Conservation (phyloP, 2,113 vertebrate genomes). For the Neodon shergylaensis region DNA sequence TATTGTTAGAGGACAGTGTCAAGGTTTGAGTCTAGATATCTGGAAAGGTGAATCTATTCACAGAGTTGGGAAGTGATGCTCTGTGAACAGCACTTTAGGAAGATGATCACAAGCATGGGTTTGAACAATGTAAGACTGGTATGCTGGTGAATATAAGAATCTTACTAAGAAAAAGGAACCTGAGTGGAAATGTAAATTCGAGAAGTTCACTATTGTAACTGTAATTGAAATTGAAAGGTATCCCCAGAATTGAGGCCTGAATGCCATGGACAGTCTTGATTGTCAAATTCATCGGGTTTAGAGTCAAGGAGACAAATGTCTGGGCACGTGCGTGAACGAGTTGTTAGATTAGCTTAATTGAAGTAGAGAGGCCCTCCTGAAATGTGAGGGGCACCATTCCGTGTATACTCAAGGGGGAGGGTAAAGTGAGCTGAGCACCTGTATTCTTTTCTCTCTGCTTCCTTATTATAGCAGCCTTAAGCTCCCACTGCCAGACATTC, state of each 20-base stretch:
- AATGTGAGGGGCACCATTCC: neutral
- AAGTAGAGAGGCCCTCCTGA: neutral
- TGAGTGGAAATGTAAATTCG: neutral
- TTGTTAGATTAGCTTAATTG: neutral
- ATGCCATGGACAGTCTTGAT: no score
- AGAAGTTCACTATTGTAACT: neutral
- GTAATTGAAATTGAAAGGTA: neutral
- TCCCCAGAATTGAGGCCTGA: neutral
- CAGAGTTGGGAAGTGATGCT: neutral
- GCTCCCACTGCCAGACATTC: neutral
- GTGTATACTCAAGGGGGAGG: neutral
- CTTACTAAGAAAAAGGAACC: neutral
- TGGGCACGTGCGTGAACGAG: accelerated
- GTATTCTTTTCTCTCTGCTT: neutral
- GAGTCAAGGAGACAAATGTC: no score
- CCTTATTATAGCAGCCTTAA: neutral
- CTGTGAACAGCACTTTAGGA: neutral
- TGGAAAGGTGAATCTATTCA: neutral
- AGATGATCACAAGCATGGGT: neutral
- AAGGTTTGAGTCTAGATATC: neutral
- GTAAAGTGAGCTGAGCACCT: neutral
- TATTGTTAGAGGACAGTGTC: neutral
- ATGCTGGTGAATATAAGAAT: neutral
- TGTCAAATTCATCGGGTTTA: neutral
- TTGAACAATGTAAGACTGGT: neutral